Evolutionary conservation across 2,888 invertebrate genomes (phyloP).

Genomic region (Diaperis boleti): DNA sequence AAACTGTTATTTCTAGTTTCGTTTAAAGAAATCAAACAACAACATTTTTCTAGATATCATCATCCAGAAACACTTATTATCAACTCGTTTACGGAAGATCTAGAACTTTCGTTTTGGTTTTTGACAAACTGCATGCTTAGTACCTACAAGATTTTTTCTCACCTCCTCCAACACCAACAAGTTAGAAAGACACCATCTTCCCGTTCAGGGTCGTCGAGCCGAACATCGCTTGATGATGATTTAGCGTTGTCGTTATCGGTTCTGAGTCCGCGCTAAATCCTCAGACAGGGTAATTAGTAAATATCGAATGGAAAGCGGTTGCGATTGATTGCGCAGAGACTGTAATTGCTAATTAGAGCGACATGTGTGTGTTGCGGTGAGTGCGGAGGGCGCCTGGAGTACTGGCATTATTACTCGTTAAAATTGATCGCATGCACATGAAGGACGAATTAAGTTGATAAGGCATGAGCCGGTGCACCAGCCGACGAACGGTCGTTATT

Average conservation of each 20-base stretch:
- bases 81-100: no score
- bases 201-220: slow-evolving; percentile 22
- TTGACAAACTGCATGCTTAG: no score
- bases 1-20: no score
- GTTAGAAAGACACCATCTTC: no score
- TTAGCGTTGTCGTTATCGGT: slow-evolving; percentile 32
- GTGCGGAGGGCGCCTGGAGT: slow-evolving; percentile 15
- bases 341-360: slow-evolving; percentile 50
- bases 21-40: no score
- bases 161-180: no score
- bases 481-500: slow-evolving; percentile 24
- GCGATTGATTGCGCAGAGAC: slow-evolving; percentile 46
- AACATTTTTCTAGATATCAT: no score
- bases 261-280: slow-evolving; percentile 41
- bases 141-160: no score
- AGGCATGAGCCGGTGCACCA: slow-evolving; percentile 18
- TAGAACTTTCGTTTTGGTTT: no score
- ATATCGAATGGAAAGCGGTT: slow-evolving; percentile 48
- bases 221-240: slow-evolving; percentile 20
- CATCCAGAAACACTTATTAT: no score
- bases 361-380: slow-evolving; percentile 46
- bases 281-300: slow-evolving; percentile 48
- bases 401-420: slow-evolving; percentile 19
- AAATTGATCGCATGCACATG: slow-evolving; percentile 34
- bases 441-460: slow-evolving; percentile 37